Conservation (phyloP, 2,113 vertebrate species). For the Vidua macroura region DNA sequence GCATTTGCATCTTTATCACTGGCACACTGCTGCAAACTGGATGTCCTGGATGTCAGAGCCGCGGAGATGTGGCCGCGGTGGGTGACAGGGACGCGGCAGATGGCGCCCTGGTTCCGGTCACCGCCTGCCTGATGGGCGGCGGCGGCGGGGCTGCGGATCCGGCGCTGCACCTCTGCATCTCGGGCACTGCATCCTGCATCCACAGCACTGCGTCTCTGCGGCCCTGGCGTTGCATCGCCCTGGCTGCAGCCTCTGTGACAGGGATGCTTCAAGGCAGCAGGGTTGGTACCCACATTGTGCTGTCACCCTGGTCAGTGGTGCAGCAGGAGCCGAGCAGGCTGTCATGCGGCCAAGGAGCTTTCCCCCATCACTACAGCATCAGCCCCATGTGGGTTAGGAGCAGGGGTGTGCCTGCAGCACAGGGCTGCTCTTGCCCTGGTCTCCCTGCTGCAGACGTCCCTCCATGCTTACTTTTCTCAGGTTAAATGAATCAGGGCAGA, state of each 20-base stretch:
- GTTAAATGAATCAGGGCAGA: not conserved
- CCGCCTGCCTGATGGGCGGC: not conserved
- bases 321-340: not conserved
- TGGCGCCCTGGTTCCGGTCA: not conserved
- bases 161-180: not conserved
- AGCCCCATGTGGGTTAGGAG: not conserved
- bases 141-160: not conserved
- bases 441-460: not conserved
- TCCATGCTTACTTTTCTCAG: not conserved
- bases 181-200: not conserved
- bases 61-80: not conserved
- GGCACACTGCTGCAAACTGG: no score
- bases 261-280: not conserved
- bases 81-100: not conserved
- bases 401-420: not conserved
- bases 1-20: not conserved
- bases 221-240: fast-evolving
- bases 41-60: not conserved
- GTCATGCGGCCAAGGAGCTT: not conserved
- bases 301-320: not conserved
- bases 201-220: fast-evolving
- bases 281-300: not conserved
- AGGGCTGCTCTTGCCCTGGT: not conserved
- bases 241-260: not conserved
- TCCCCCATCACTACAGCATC: not conserved